Evolutionary conservation across 2,888 invertebrate genomes (phyloP).

Genomic region (Conistra vaccinii): DNA sequence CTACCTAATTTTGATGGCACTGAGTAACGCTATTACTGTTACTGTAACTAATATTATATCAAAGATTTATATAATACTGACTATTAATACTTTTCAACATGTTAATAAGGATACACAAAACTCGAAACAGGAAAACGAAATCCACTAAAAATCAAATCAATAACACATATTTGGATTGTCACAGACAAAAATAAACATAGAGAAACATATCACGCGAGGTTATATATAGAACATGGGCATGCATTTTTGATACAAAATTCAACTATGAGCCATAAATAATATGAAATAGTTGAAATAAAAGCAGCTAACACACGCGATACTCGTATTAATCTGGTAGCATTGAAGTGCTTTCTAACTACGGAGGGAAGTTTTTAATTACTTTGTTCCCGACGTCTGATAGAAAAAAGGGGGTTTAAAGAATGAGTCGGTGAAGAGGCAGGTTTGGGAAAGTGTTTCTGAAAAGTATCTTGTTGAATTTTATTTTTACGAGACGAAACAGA

Average conservation of each 20-base stretch:
- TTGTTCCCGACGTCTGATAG: constrained; percentile 77
- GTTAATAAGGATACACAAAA: background rate
- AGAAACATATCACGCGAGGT: constrained; percentile 65
- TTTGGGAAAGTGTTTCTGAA: constrained; percentile 58
- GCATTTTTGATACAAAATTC: constrained; percentile 74
- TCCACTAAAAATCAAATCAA: constrained; percentile 47
- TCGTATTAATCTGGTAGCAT: constrained; percentile 76
- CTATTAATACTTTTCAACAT: background rate
- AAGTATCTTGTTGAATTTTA: constrained; percentile 51
- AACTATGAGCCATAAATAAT: constrained; percentile 73
- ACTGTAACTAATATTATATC: background rate
- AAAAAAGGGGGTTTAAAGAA: constrained; percentile 69
- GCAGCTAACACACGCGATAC: constrained; percentile 73
- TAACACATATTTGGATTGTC: constrained; percentile 58
- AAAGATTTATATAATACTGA: background rate
- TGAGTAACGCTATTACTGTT: background rate
- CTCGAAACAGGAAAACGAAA: constrained; percentile 24
- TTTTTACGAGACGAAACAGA: constrained; percentile 27
- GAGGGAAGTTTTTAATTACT: constrained; percentile 81
- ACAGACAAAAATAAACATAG: constrained; percentile 65
- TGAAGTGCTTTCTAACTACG: constrained; percentile 74
- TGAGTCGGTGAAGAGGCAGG: constrained; percentile 55
- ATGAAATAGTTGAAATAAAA: constrained; percentile 72
- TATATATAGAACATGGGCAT: constrained; percentile 73
- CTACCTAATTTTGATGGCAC: background rate